phyloP scores from a whole-genome alignment of 2,113 vertebrate species.

The Oxyruncus cristatus region DNA sequence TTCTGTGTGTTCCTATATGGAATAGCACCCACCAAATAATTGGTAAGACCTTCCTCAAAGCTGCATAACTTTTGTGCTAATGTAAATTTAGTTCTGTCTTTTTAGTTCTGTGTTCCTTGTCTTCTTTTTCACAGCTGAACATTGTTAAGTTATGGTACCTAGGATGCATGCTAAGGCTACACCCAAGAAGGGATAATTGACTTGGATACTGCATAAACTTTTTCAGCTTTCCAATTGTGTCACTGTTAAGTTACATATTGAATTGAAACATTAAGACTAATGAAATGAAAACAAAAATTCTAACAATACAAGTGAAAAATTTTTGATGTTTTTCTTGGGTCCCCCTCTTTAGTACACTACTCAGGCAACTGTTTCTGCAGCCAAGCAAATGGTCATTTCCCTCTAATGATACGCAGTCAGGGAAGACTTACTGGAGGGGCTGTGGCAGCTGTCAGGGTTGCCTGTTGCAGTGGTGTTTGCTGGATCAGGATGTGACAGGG shows the following conservation, averaged over 20 bases:
- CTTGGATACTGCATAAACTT: conserved; percentile 2
- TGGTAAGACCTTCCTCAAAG: conserved; percentile 77
- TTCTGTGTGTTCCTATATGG: conserved; percentile 98
- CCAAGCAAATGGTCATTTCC: neutral
- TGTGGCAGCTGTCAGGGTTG: neutral
- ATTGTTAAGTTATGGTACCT: conserved; percentile 2
- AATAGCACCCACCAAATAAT: conserved; percentile 99
- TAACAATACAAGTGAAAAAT: neutral
- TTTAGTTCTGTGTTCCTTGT: neutral
- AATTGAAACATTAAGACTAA: neutral
- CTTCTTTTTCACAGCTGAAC: conserved; percentile 1
- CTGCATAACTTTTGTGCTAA: neutral
- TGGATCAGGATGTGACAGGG: neutral
- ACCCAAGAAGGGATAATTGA: conserved; percentile 14
- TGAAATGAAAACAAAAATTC: neutral
- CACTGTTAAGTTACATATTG: neutral
- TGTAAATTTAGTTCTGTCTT: neutral
- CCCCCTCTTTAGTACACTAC: neutral
- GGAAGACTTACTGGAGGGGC: neutral
- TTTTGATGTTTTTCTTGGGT: neutral
- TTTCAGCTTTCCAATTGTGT: neutral
- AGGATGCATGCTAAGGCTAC: neutral
- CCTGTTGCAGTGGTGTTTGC: neutral
- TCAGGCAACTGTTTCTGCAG: neutral
- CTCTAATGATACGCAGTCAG: neutral